Base-by-base conservation (phyloP, 2,888 invertebrate species). In the Idaea straminata region DNA sequence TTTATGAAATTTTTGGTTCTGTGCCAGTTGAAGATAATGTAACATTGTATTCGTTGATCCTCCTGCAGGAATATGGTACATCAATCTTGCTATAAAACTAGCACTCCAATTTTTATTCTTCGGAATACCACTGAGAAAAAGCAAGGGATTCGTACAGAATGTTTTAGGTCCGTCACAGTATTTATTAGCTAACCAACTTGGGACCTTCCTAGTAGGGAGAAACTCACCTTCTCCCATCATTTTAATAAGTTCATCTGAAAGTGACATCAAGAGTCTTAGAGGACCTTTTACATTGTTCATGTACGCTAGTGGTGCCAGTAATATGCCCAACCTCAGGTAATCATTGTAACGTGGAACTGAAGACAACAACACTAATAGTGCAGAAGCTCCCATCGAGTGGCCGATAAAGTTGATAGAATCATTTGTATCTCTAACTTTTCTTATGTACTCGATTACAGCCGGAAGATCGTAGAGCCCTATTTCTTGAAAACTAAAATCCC, bases 321-420 rank as follows among this genome's bases (percentile, higher is more conserved):
- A 70, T 64, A 90, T 75, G 35, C 81, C 90, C 7, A 87, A 76
- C 71, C 84, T 82, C 15, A 90, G 77, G 68, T 83, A 81, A 10
- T 80, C 64, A 65, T 87, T 89, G 65, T 88, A 89, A 1, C 66
- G 64, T 2, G 86, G 87, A 5, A 65, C 59, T 0, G 79, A 77
- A 2, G 89, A 86, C 5, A 91, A 70, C 63, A 89, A 69, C 0
- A 87, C 85, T 65, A 89, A 69, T 34, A 89, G 78, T 0, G 84
- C 85, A 0, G 89, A 83, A 0, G 86, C 82, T 1, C 90, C 89
- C 88, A 90, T 88, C 0, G 90, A 91, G 67, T 90, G 89, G 1
- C 90, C 89, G 6, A 91, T 77, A 62, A 70, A 90, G 70, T 83
- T 83, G 4, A 91, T 86, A 4, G 81, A 71, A 0, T 81, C 74